Conservation (phyloP, 2,113 vertebrate genomes). For the Pelecanoides urinatrix region DNA sequence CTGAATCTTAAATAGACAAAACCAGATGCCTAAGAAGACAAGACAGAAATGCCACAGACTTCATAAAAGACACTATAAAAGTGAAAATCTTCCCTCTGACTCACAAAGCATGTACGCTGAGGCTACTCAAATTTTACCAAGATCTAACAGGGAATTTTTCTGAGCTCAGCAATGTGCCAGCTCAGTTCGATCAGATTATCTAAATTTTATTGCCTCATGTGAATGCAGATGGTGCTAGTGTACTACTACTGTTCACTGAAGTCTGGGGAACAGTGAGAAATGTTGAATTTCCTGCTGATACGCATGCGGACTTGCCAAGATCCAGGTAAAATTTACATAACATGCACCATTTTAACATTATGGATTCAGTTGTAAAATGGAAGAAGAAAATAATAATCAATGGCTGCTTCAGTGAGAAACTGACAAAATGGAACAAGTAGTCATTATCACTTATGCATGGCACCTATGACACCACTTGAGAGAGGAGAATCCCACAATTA, state of each 20-base stretch:
- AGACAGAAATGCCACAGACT: neutral
- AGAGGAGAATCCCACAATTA: neutral
- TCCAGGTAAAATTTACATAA: neutral
- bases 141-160: neutral
- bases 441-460: neutral
- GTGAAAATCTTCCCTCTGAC: neutral
- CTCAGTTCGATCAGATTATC: neutral
- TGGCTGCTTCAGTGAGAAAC: neutral
- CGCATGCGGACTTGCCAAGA: neutral
- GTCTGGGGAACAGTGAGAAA: neutral
- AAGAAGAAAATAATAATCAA: neutral
- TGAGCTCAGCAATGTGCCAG: neutral
- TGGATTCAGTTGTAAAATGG: neutral
- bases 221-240: neutral
- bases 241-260: neutral
- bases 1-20: neutral
- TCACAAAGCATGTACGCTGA: neutral
- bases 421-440: neutral
- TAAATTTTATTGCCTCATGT: neutral
- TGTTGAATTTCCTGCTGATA: neutral
- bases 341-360: neutral
- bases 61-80: neutral
- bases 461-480: neutral
- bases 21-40: neutral
- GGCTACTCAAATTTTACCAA: neutral